Percentiles rank a stretch among this genome's conserved stretches.
Conservation (phyloP, 2,113 vertebrate genomes). For the Sceloporus undulatus region DNA sequence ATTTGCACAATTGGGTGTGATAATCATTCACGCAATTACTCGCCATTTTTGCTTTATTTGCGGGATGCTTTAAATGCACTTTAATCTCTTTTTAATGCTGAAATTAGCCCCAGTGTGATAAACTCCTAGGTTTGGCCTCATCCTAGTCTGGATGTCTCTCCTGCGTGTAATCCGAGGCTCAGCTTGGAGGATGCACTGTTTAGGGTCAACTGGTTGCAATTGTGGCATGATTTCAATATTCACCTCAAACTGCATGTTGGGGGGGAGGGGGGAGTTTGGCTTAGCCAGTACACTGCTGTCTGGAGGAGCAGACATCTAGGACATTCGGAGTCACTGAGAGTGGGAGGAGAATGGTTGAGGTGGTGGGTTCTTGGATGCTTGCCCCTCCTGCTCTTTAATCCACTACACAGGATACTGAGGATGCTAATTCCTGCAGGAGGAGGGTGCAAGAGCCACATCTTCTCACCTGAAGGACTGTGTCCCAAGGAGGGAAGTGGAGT, state of each 20-base stretch:
- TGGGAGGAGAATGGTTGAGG: background rate
- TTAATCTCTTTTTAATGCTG: too few species aligned
- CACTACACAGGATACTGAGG: background rate
- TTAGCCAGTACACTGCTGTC: background rate
- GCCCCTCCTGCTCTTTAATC: background rate
- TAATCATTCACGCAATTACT: too few species aligned
- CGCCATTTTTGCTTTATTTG: too few species aligned
- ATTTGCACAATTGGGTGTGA: too few species aligned
- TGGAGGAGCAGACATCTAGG: background rate
- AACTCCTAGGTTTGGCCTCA: background rate
- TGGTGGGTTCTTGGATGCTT: background rate
- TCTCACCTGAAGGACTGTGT: background rate
- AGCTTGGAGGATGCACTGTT: background rate
- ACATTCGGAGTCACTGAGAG: background rate
- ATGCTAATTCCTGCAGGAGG: background rate
- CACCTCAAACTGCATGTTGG: background rate
- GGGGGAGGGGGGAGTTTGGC: background rate
- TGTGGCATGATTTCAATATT: background rate
- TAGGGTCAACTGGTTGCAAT: background rate
- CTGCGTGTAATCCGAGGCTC: background rate
- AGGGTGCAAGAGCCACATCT: background rate
- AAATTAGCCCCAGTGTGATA: too few species aligned
- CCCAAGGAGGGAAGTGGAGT: conserved; percentile 50
- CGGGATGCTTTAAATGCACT: too few species aligned
- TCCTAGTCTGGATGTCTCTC: background rate